Conservation (phyloP, 2,113 vertebrate genomes). For the Eidolon helvum region DNA sequence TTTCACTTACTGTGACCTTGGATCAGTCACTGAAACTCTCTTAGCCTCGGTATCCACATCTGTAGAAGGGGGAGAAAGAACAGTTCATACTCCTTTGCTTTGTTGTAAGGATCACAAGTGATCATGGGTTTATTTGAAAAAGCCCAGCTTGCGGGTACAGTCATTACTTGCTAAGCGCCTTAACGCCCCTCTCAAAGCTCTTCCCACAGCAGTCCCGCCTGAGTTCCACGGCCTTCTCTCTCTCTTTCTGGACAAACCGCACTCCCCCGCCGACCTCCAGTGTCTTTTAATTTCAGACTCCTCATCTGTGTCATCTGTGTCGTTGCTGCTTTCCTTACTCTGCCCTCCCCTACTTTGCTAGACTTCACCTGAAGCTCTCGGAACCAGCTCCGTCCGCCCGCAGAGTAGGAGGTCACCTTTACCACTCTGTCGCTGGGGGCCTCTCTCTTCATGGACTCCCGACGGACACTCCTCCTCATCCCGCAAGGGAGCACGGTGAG, state of each 20-base stretch:
- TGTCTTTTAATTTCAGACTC: too few relatives aligned
- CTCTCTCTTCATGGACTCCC: background rate
- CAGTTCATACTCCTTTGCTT: background rate
- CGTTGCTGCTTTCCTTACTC: background rate
- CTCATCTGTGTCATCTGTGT: background rate
- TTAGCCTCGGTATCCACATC: background rate
- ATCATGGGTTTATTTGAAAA: background rate
- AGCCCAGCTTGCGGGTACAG: accelerated
- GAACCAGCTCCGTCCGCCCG: background rate
- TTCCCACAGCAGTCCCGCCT: accelerated
- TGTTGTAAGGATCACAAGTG: background rate
- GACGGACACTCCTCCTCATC: background rate
- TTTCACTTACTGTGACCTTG: background rate
- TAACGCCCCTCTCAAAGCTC: accelerated
- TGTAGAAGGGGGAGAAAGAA: background rate
- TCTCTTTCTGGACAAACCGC: accelerated
- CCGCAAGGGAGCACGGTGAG: accelerated
- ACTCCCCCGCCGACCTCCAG: accelerated
- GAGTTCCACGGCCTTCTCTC: accelerated
- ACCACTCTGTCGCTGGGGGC: background rate
- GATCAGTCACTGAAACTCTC: background rate
- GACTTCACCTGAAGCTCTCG: background rate
- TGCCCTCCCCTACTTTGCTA: accelerated
- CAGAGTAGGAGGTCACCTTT: background rate
- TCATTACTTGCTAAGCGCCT: background rate